Base-by-base conservation (phyloP, 2,888 invertebrate genomes). In the Watsonalla cultraria region DNA sequence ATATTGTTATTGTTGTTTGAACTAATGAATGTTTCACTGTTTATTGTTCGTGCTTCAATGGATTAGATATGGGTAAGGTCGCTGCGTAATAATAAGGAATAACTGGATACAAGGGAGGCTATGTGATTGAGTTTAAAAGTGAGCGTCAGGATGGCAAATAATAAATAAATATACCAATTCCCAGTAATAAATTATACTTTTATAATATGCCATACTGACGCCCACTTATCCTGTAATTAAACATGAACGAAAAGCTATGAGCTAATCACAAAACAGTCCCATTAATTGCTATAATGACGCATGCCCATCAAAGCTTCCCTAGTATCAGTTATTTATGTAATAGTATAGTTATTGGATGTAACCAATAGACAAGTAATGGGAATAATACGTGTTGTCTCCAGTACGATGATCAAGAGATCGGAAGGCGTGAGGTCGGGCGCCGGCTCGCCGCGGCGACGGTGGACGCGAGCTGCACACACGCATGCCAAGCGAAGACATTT, bases 391-490 rank as follows among this genome's bases (percentile, higher is more conserved):
- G 46, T 46, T 13, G 7, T 51, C 5, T 54, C 34, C 90, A 97
- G 97, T 80, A 93, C 95, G 73, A 95, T 98, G 96, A 96, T 95
- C 70, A 98, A 98, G 90, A 92, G 97, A 74, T 96, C 97, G 46
- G 97, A 97, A 82, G 96, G 95, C 33, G 92, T 96, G 59, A 96
- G 96, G 73, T 95, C 95, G 48, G 92, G 95, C 63, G 75, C 74
- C 7, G 83, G 84, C 0, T 85, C 87, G 15, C 89, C 89, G 54
- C 77, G 90, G 0, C 77, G 82, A 92, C 95, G 91, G 92, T 97
- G 91, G 90, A 77, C 87, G 93, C 95, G 72, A 86, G 96, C 80
- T 92, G 96, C 90, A 90, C 95, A 81, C 94, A 96, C 90, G 94
- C 95, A 70, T 90, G 95, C 70, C 93, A 97, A 97, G 82, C 94